Base-by-base conservation (phyloP, 23 tunicate genomes). In the Styela plicata region DNA sequence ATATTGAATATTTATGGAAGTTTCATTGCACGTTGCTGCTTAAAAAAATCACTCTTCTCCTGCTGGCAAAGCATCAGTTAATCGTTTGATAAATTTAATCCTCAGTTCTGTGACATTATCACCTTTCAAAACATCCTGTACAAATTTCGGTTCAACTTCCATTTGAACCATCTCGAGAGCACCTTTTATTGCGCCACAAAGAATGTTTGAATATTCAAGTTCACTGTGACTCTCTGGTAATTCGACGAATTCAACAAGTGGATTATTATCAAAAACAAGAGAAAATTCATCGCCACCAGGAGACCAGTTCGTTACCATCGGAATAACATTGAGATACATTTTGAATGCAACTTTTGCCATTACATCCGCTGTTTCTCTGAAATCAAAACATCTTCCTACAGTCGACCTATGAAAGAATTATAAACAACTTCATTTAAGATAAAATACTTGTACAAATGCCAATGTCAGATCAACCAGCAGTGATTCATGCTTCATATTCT, bases 51-150 rank as follows among this genome's bases (percentile, higher is more conserved):
- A 93, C 24, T 93, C 98, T 89, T 94, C 98, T 3, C 98, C 98
- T 57, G 94, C 98, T 33, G 98, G 98, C 57, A 94, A 81, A 19
- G 95, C 98, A 83, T 94, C 98, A 24, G 90, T 80, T 17, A 94
- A 83, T 73, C 79, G 80, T 69, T 80, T 94, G 66, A 94, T 70
- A 76, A 84, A 94, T 78, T 86, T 86, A 2, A 94, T 70, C 5
- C 95, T 74, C n/a, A 94, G 83, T 68, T 94, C 98, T 22, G 98
- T 94, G 26, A 70, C 78, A 36, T 85, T 83, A 52, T 86, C 90
- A 23, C 98, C 98, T 78, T 94, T 94, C 68, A 94, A 67, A 29
- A 68, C 83, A 70, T 94, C 98, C 69, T 86, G 83, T 27, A 78
- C 79, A 79, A 85, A 94, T 52, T 74, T 71, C 1, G 83, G 34